These are phyloP conservation scores for Gymnothorax reevesii DNA, from an alignment of 2,797 vertebrate species.

Conservation along the genomic window DNA sequence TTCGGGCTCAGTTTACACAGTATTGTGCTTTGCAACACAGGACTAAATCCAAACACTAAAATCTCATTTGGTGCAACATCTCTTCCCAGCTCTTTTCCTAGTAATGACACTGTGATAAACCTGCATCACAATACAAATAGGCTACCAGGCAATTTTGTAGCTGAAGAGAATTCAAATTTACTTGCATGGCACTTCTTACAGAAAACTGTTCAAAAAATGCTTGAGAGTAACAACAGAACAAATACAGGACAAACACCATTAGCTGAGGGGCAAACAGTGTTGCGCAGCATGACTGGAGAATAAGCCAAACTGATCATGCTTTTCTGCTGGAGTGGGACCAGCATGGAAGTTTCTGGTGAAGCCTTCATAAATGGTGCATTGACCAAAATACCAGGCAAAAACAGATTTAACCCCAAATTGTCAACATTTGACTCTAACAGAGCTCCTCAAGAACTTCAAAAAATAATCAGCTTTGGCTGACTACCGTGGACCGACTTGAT, in stretches of 20 bases:
- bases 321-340: neutral
- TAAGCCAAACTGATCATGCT: neutral
- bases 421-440: neutral
- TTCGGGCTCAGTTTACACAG: neutral
- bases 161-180: no score
- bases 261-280: neutral
- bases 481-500: neutral
- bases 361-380: neutral
- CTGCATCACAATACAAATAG: neutral
- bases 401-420: neutral
- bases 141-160: neutral
- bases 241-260: neutral
- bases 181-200: no score
- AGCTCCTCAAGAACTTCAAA: neutral
- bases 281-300: neutral
- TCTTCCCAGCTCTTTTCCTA: neutral
- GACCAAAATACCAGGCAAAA: neutral
- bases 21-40: neutral
- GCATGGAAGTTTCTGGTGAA: neutral
- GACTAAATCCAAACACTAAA: neutral
- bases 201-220: neutral
- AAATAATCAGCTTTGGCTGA: neutral
- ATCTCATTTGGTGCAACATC: neutral
- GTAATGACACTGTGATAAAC: neutral
- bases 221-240: no score